Evolutionary conservation across 2,797 vertebrate genomes (phyloP), one percentile per base, ranked within the genome.

Genomic region (Morelia viridis): DNA sequence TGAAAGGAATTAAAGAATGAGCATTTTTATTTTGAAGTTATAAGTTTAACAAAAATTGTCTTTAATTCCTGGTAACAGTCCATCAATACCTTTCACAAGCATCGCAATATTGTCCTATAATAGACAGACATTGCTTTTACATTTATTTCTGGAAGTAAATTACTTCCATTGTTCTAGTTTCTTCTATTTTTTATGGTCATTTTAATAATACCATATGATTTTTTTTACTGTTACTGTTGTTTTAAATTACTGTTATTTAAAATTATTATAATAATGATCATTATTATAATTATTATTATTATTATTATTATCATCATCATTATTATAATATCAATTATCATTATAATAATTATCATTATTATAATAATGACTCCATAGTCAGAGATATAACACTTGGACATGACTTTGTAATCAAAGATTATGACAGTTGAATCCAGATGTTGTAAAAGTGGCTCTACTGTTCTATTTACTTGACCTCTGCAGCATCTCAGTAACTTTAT

Each of bases 111-210:
- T 68, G 5, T 5, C 15, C 31, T 19, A n/a, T 9, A 1, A 24
- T 19, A 68, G 31, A 31, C 15, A 65, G 61, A 26, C 53, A 28
- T 19, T 10, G 7, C 19, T 88, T 31, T 2, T 88, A 12, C 24
- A 3, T 50, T 88, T 58, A 61, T 22, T 22, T 53, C 19, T 28
- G 11, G 61, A 35, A 28, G 17, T 41, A 64, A 35, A 87, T 91
- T 58, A 86, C 19, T 90, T 58, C 62, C 5, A 41, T 56, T 91
- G 19, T 71, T 86, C 24, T 88, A 83, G 58, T 10, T 24, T 56
- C 58, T 64, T 64, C 15, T 88, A 35, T 62, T 80, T 83, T 91
- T 53, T 28, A 92, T 35, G 41, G n/a, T 89, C 87, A 84, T 56
- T 62, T 35, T 28, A 57, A 26, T 83, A 53, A 64, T 90, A 53